Evolutionary conservation across 2,113 vertebrate genomes (phyloP), one percentile per base, ranked within the genome.

Genomic region (Phalacrocorax pelagicus): DNA sequence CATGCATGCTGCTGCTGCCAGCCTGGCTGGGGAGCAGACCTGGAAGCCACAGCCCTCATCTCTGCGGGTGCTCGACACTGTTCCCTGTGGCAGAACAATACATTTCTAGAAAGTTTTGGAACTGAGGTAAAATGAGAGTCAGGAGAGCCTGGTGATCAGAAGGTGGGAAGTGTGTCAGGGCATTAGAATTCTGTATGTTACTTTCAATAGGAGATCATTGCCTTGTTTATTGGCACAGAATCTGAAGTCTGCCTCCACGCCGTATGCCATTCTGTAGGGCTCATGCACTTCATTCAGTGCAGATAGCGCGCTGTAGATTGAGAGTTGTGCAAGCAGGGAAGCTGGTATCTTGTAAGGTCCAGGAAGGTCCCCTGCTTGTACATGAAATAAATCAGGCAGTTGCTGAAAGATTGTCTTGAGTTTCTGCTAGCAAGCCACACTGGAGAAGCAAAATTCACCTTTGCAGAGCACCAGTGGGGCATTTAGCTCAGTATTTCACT

Each of bases 21-120:
- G 42, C 59, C 66, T 26, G 42, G 5, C 72, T 42, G 55, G 12
- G 30, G 7, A 52, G 79, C 47, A 6, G 57, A 7, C 12, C 47
- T n/a, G 51, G 46, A 55, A 40, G 58, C 65, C n/a, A 12, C 69
- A 32, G 80, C 74, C 26, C 3, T 42, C 10, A 6, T 8, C 51
- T 49, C 57, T 47, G 73, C 10, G 4, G 5, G 24, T 46, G 74
- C 58, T 59, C 15, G 2, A 21, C 6, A 1, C 26, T 1, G 12
- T 15, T 46, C 30, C 67, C 26, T 9, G 6, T 2, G 10, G 23
- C 22, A 38, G 62, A 72, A 9, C 1, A 0, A 1, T 1, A 8
- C 7, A 13, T 46, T 47, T 84, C 27, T 30, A 21, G 30, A 34
- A 58, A 42, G 62, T 73, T 90, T 75, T 73, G 79, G 8, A 38